Evolutionary conservation across 1,140 invertebrate species (phyloP).

Genomic region (Eueides isabella): DNA sequence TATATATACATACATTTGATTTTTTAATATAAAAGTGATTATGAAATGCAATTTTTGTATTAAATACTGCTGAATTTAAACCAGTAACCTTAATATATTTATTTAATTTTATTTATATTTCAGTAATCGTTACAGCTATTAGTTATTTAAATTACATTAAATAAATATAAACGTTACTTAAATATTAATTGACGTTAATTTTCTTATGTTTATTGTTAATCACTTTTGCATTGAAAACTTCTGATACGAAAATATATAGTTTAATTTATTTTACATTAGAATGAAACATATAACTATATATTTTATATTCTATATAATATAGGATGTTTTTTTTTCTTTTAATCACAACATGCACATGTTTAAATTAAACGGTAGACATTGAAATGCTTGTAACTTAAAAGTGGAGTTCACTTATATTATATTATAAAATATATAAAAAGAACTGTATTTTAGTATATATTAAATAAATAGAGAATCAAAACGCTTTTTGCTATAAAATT

Average conservation of each 20-base stretch:
- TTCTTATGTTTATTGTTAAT: neutral
- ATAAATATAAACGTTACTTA: no score
- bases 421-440: neutral
- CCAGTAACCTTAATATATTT: neutral
- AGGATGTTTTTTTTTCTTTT: neutral
- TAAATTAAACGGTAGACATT: neutral
- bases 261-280: neutral
- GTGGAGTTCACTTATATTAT: no score
- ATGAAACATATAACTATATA: slow-evolving; percentile 2
- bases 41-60: neutral
- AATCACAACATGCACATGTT: slow-evolving; percentile 2
- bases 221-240: neutral
- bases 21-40: neutral
- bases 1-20: neutral
- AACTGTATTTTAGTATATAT: neutral
- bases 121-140: neutral
- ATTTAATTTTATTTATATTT: neutral
- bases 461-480: neutral
- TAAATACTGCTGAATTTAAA: neutral
- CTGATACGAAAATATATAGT: neutral
- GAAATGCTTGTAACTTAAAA: neutral
- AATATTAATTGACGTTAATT: neutral
- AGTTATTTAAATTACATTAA: no score
- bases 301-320: slow-evolving; percentile 4
- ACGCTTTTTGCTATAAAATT: neutral